A percentile compares a stretch with the other conserved stretches of the same genome.
These are phyloP conservation scores for Macquaria australasica DNA, from an alignment of 2,113 vertebrate species.

Conservation along the genomic window DNA sequence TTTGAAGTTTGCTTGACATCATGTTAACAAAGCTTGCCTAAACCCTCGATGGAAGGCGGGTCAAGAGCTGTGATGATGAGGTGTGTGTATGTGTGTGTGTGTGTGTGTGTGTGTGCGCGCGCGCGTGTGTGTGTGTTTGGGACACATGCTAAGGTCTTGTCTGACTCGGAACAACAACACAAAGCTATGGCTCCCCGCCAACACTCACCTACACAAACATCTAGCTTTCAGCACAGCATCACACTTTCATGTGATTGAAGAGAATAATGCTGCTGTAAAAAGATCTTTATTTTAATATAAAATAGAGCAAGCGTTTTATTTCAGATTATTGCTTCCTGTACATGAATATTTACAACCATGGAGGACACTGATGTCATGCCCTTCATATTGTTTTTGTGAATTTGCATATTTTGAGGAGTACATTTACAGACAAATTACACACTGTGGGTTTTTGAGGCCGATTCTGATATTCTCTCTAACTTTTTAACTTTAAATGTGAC, in stretches of 20 bases:
- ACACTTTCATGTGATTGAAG: constrained; percentile 18
- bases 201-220: constrained; percentile 16
- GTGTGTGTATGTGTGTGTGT: constrained; percentile 34
- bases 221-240: neutral
- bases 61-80: constrained; percentile 42
- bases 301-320: neutral
- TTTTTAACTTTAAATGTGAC: neutral
- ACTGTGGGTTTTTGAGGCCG: neutral
- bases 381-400: neutral
- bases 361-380: neutral
- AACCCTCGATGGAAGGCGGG: constrained; percentile 66
- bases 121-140: constrained; percentile 23
- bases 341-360: too few relatives aligned
- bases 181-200: neutral
- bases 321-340: neutral
- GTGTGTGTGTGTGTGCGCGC: constrained; percentile 38
- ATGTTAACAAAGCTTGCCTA: constrained; percentile 77
- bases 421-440: neutral
- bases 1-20: constrained; percentile 78
- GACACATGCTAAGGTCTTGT: constrained; percentile 26
- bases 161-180: constrained; percentile 13
- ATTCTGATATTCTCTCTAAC: neutral
- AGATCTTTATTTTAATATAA: neutral
- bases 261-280: constrained; percentile 4
- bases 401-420: neutral